These are phyloP conservation scores for Sphaerodactylus townsendi DNA, from an alignment of 2,113 vertebrate genomes.

Conservation along the genomic window DNA sequence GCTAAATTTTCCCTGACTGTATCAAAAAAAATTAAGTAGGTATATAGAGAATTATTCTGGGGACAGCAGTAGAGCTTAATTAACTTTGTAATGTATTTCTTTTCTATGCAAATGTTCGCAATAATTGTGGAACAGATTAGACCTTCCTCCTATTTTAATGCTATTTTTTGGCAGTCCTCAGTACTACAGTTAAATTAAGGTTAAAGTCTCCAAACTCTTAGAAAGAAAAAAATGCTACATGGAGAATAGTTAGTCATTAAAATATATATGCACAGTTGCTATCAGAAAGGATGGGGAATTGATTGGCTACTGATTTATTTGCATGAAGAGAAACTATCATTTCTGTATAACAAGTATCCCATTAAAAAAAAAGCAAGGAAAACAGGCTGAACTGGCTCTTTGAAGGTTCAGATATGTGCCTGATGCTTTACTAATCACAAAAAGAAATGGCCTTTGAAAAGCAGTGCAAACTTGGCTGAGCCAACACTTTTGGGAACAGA, in stretches of 20 bases:
- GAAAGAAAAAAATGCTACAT: neutral
- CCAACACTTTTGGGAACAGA: neutral
- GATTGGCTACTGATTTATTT: neutral
- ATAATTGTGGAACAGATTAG: neutral
- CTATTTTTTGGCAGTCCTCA: neutral
- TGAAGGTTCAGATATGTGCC: neutral
- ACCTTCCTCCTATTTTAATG: neutral
- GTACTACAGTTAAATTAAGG: neutral
- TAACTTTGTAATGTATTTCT: neutral
- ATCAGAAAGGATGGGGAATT: neutral
- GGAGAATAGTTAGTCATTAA: neutral
- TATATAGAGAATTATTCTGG: neutral
- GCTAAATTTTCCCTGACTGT: neutral
- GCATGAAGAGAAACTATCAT: neutral
- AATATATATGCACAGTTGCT: neutral
- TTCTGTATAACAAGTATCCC: neutral
- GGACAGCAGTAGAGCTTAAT: neutral
- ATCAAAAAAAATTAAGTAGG: neutral
- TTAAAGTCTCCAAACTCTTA: neutral
- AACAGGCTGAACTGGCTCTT: neutral
- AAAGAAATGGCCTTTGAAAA: slow-evolving; percentile 5
- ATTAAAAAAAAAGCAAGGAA: neutral
- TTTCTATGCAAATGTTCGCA: slow-evolving; percentile 3
- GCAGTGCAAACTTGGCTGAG: neutral
- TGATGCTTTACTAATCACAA: neutral